Evolutionary conservation across 2,888 invertebrate genomes (phyloP), one percentile per base, ranked within the genome.

Genomic region (Stenurella melanura): DNA sequence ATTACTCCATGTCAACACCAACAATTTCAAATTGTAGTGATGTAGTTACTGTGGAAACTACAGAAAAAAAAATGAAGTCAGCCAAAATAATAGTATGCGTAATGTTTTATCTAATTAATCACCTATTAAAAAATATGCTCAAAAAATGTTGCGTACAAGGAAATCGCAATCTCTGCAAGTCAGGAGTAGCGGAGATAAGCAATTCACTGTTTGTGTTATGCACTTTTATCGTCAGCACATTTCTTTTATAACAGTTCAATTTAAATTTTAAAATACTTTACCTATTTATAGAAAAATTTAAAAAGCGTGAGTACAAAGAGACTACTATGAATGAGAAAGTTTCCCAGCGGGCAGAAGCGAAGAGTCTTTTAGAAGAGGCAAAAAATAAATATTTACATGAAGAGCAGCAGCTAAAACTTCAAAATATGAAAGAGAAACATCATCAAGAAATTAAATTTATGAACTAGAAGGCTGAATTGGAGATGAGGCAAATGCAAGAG

Each of bases 81-180:
- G 9, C 21, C 21, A 26, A 26, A 26, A 4, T 26, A 26, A 26
- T 4, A 4, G 21, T 26, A 26, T 26, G 21, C 21, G 4, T 26
- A 26, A 26, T 26, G 21, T 26, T 26, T 3, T 26, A 26, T 26
- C 21, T 26, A 26, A 26, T 26, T 26, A 26, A 26, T 26, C 4
- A 26, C 21, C 21, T 26, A 26, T 26, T 26, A 26, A 26, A 38
- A 38, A 38, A 38, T 38, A 7, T 10, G 7, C 57, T 1, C 57
- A 18, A 9, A 57, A 57, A 18, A 57, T 57, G 57, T 18, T 57
- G 57, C 57, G 57, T 57, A 11, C 57, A 57, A 57, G 12, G 57
- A 57, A 57, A 21, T 57, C 57, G 12, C 42, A 57, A 18, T 11
- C 57, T 57, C 18, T 57, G 12, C 18, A 19, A 7, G 6, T 57